Evolutionary conservation across 2,888 invertebrate genomes (phyloP), one percentile per base, ranked within the genome.

Genomic region (Chrysodeixis includens): DNA sequence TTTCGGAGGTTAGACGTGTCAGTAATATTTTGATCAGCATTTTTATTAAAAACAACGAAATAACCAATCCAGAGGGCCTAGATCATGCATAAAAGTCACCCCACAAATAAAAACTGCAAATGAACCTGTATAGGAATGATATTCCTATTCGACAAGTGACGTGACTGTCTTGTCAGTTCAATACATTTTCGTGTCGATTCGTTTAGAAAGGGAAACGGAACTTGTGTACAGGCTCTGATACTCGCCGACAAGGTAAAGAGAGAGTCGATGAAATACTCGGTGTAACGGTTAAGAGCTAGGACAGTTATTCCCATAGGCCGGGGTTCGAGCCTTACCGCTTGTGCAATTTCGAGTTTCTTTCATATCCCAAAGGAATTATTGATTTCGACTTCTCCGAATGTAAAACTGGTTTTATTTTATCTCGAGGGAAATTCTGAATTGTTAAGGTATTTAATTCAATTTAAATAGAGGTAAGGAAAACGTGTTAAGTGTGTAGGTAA

Each of bases 221-320:
- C 26, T 26, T 26, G 26, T 4, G 6, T 5, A 40, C 6, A 7
- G 5, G n/a, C n/a, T 6, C 4, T n/a, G 40, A 40, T n/a, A n/a
- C 40, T 3, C n/a, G 40, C n/a, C n/a, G 40, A 40, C 40, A 40
- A 12, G 14, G 12, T 12, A 14, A 35, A 35, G 4, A 14, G 12
- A 35, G 14, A 35, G 35, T 35, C 35, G 35, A 35, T 40, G 40
- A 40, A 40, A 40, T 40, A 40, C 40, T 40, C 40, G 40, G 40
- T 40, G 40, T 40, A 35, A 40, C n/a, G 40, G n/a, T 40, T 40
- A 40, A 40, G 40, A n/a, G 14, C 40, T 40, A n/a, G 40, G 40
- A 40, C 40, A n/a, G 14, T 40, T 40, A 40, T 40, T 40, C 40
- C 40, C 40, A 40, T 1, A n/a, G n/a, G 40, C 40, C 40, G 4